Conservation (phyloP, 2,888 invertebrate genomes). For the Aquatica leii region DNA sequence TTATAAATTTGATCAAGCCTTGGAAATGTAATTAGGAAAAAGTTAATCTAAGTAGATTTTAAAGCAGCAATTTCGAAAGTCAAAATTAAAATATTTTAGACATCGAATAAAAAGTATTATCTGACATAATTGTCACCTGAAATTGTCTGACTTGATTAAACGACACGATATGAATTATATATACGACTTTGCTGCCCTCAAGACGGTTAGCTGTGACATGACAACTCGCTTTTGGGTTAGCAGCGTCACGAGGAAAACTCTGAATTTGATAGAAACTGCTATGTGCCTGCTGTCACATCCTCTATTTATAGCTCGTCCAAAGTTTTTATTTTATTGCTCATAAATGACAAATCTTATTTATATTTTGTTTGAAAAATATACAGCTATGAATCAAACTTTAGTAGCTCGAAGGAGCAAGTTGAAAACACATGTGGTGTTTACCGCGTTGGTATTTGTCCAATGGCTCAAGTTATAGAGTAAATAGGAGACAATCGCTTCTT, state of each 20-base stretch:
- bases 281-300: constrained; percentile 43
- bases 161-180: constrained; percentile 43
- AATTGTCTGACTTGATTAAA: constrained; percentile 46
- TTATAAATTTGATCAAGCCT: too few relatives aligned
- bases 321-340: constrained; percentile 39
- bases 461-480: constrained; percentile 30
- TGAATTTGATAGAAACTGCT: constrained; percentile 37
- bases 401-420: constrained; percentile 18
- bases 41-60: not conserved
- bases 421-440: constrained; percentile 34
- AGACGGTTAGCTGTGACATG: constrained; percentile 33
- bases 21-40: too few relatives aligned
- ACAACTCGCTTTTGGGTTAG: constrained; percentile 37
- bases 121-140: constrained; percentile 44
- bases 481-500: constrained; percentile 32
- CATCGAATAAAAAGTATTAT: constrained; percentile 14
- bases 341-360: constrained; percentile 44
- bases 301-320: constrained; percentile 35
- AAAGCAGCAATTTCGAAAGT: not conserved
- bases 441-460: constrained; percentile 31
- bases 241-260: constrained; percentile 23
- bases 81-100: constrained; percentile 9
- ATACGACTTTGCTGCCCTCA: constrained; percentile 31
- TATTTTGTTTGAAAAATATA: constrained; percentile 5
- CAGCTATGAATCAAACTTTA: constrained; percentile 25